A percentile compares a stretch with the other conserved stretches of the same genome.
phyloP scores from a whole-genome alignment of 2,113 vertebrate genomes.

The Catagonus wagneri region DNA sequence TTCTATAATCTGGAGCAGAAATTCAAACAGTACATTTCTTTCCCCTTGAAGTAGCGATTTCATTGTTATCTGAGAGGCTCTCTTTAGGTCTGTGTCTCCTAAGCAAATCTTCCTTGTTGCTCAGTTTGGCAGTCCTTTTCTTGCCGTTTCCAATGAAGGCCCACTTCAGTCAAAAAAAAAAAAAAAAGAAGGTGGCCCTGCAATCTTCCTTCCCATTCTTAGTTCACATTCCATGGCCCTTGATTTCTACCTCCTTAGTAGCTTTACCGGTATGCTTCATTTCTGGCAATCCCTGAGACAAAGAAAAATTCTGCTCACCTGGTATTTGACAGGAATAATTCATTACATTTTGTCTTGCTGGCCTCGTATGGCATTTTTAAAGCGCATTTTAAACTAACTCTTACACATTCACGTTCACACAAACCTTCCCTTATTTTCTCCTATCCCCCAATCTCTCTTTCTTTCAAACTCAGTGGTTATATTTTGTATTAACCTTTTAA shows the following conservation, averaged over 20 bases:
- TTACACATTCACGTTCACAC: background rate
- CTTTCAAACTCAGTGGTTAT: background rate
- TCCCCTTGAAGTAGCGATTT: background rate
- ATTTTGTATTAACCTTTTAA: conserved; percentile 52
- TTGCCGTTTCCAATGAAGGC: background rate
- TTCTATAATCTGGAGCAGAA: background rate
- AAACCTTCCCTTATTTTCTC: conserved; percentile 31
- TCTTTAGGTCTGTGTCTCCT: background rate
- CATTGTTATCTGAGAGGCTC: background rate
- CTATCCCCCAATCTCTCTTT: background rate
- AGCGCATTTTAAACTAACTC: background rate
- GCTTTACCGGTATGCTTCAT: conserved; percentile 28
- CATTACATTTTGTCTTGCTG: conserved; percentile 57
- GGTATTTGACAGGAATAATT: conserved; percentile 50
- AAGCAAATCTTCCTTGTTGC: background rate
- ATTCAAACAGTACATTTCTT: background rate
- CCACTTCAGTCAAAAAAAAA: background rate
- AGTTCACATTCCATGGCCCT: background rate
- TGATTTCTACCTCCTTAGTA: conserved; percentile 1
- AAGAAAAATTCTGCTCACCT: conserved; percentile 58
- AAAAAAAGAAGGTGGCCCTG: too few relatives aligned
- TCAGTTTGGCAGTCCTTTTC: conserved; percentile 13
- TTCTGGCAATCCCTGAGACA: conserved; percentile 30
- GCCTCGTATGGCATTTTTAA: conserved; percentile 29
- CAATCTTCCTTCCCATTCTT: background rate